Evolutionary conservation across 53 echinoderm and acorn worm species (phyloP).

Genomic region (Henricia sp.): DNA sequence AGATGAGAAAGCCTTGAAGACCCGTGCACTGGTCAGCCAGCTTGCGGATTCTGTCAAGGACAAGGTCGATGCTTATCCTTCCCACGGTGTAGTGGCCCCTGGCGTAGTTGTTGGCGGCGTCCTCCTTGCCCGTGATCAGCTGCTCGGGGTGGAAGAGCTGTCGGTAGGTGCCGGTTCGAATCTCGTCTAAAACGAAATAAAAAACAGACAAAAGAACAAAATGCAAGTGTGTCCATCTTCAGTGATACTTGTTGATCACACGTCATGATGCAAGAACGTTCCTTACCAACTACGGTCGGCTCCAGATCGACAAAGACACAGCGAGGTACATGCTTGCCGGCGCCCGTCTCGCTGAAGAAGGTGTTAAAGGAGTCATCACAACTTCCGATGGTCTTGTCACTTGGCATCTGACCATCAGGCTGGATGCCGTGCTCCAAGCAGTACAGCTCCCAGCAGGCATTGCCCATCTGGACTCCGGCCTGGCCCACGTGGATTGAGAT

Average conservation of each 20-base stretch:
- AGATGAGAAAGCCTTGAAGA: constrained; percentile 71
- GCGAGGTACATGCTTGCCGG: constrained; percentile 63
- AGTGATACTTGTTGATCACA: too few species aligned
- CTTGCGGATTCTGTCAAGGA: constrained; percentile 66
- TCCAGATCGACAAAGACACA: constrained; percentile 62
- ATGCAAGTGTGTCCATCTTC: too few species aligned
- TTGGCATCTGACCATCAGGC: constrained; percentile 93
- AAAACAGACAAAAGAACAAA: background rate
- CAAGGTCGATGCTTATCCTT: constrained; percentile 66
- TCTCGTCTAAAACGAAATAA: background rate
- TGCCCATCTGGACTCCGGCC: constrained; percentile 87
- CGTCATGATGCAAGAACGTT: background rate
- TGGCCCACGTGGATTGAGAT: constrained; percentile 86
- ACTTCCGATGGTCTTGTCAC: constrained; percentile 81
- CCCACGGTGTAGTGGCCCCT: constrained; percentile 93
- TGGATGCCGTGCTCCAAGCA: constrained; percentile 90
- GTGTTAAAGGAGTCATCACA: constrained; percentile 69
- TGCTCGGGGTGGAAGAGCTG: constrained; percentile 92
- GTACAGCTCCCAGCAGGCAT: constrained; percentile 91
- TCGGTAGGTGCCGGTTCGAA: constrained; percentile 79
- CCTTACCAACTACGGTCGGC: constrained; percentile 54
- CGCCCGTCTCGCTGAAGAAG: constrained; percentile 51
- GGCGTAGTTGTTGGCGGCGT: constrained; percentile 95
- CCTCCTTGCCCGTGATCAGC: constrained; percentile 92
- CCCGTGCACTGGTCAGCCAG: constrained; percentile 64